Percentiles rank a stretch among this genome's conserved stretches.
These are phyloP conservation scores for Centropus bengalensis DNA, from an alignment of 2,113 vertebrate genomes.

Conservation along the genomic window DNA sequence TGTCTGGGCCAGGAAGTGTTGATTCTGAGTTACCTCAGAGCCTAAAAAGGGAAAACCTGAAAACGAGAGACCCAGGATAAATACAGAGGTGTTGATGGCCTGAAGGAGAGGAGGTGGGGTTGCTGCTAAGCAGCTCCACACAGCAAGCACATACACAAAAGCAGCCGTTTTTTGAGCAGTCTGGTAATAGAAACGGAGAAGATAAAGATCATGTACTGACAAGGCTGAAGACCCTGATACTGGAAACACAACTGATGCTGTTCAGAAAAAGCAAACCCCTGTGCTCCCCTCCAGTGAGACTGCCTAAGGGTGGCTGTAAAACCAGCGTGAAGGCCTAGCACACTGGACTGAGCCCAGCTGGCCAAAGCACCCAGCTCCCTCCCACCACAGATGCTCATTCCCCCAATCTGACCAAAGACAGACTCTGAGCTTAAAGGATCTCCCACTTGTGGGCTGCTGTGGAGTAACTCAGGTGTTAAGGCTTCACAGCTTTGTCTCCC, in stretches of 20 bases:
- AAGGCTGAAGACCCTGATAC: neutral
- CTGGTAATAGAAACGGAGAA: neutral
- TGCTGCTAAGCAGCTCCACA: neutral
- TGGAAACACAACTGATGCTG: neutral
- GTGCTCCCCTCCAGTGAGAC: neutral
- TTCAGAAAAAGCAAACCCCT: neutral
- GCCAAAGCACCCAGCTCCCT: neutral
- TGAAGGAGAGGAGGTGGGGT: neutral
- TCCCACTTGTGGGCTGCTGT: neutral
- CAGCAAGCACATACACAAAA: neutral
- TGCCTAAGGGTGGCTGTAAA: neutral
- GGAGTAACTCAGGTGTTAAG: neutral
- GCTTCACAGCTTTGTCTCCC: neutral
- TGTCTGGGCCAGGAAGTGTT: neutral
- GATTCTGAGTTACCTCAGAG: slow-evolving; percentile 15
- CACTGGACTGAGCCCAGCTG: accelerated
- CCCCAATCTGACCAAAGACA: neutral
- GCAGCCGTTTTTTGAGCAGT: neutral
- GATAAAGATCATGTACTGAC: neutral
- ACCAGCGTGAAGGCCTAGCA: neutral
- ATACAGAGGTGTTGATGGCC: slow-evolving; percentile 2
- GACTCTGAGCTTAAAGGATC: neutral
- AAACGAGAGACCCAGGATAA: slow-evolving; percentile 2
- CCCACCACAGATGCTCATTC: neutral
- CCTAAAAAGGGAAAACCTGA: slow-evolving; percentile 15